These are phyloP conservation scores for Brachionus manjavacas DNA, from an alignment of 1,140 invertebrate genomes.

Conservation along the genomic window DNA sequence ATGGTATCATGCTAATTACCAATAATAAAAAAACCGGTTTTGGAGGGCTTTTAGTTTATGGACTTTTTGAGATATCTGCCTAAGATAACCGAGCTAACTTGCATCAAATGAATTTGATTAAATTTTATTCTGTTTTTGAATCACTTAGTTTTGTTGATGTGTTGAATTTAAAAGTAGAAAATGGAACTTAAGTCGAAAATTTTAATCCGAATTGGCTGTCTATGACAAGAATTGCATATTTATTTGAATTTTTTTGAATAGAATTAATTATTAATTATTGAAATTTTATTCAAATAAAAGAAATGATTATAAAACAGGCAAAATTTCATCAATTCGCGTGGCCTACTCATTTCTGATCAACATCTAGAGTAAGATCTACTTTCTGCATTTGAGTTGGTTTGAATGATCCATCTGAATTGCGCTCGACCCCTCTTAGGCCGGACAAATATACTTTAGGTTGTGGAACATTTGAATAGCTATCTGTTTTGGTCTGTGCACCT, in stretches of 20 bases:
- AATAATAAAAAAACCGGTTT: background rate
- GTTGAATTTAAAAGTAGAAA: background rate
- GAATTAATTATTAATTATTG: background rate
- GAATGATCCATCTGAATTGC: constrained; percentile 48
- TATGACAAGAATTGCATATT: background rate
- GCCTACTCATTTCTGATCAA: constrained; percentile 45
- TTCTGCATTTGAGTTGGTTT: constrained; percentile 54
- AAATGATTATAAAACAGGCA: background rate
- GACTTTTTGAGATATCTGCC: background rate
- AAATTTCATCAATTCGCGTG: background rate
- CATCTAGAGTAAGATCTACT: constrained; percentile 57
- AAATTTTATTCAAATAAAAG: constrained; percentile 2
- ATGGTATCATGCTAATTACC: background rate
- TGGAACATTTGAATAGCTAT: constrained; percentile 56
- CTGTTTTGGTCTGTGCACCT: constrained; percentile 54
- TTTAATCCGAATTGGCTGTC: background rate
- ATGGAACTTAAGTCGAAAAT: background rate
- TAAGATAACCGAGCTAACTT: background rate
- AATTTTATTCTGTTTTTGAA: background rate
- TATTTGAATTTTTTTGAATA: background rate
- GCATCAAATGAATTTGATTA: background rate
- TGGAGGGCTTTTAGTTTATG: background rate
- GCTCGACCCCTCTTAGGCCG: constrained; percentile 51
- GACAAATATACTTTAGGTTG: constrained; percentile 55
- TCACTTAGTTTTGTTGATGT: background rate